Conservation (phyloP, 2,797 vertebrate species). For the Trachurus trachurus region DNA sequence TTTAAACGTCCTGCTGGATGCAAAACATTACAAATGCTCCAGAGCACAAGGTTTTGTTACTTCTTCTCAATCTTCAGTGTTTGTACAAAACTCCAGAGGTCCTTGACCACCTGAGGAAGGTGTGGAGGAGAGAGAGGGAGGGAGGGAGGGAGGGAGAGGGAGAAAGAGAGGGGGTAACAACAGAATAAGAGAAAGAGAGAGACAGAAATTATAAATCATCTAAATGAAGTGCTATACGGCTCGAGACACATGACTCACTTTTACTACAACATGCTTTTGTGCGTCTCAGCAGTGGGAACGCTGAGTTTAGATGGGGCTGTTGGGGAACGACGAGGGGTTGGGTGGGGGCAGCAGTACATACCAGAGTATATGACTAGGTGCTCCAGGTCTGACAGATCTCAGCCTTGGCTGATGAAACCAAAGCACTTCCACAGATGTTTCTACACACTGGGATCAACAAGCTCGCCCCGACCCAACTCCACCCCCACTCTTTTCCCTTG, state of each 20-base stretch:
- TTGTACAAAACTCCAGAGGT: slow-evolving; percentile 87
- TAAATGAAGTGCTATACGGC: slow-evolving; percentile 66
- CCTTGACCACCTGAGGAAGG: slow-evolving; percentile 86
- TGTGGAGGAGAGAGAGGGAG: slow-evolving; percentile 20
- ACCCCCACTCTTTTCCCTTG: slow-evolving; percentile 49
- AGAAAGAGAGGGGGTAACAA: slow-evolving; percentile 12
- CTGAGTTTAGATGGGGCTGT: slow-evolving; percentile 63
- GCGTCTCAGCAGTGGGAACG: slow-evolving; percentile 70
- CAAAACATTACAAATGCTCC: slow-evolving; percentile 49
- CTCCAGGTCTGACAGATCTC: slow-evolving; percentile 86
- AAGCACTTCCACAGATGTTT: slow-evolving; percentile 86
- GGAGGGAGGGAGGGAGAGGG: background rate
- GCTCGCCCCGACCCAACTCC: slow-evolving; percentile 54
- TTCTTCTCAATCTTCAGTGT: slow-evolving; percentile 84
- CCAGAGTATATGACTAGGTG: slow-evolving; percentile 88
- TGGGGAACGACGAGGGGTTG: slow-evolving; percentile 74
- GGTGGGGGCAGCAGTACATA: slow-evolving; percentile 82
- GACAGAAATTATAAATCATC: slow-evolving; percentile 61
- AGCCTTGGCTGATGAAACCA: slow-evolving; percentile 84
- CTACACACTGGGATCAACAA: slow-evolving; percentile 81
- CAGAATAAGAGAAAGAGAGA: slow-evolving; percentile 40
- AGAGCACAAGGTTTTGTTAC: slow-evolving; percentile 55
- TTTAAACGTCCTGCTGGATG: slow-evolving; percentile 74
- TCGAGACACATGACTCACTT: slow-evolving; percentile 71
- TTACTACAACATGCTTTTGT: slow-evolving; percentile 65